Evolutionary conservation across 2,113 vertebrate genomes (phyloP).

Genomic region (Tragelaphus imberbis): DNA sequence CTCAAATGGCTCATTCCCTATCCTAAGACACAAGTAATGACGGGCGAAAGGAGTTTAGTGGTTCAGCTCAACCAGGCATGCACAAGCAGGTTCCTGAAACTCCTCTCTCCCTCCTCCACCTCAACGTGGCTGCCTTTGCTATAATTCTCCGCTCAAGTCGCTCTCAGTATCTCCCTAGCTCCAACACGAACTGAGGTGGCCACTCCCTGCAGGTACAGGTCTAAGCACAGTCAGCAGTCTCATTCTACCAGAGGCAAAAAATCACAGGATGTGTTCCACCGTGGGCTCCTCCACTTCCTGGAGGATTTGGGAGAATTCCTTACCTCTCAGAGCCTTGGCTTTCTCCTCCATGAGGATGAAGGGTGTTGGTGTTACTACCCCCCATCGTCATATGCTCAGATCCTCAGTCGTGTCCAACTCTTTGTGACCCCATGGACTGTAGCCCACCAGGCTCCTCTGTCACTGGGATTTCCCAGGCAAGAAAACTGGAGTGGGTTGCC

Average conservation of each 20-base stretch:
- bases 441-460: not conserved
- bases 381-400: not conserved
- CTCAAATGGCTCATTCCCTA: not conserved
- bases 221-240: not conserved
- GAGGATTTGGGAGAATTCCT: not conserved
- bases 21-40: not conserved
- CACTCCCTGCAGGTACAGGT: not conserved
- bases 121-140: not conserved
- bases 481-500: not conserved
- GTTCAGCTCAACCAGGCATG: not conserved
- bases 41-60: not conserved
- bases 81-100: not conserved
- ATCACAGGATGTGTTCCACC: rapidly evolving
- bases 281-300: not conserved
- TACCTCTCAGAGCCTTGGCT: not conserved
- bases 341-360: not conserved
- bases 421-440: not conserved
- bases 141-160: not conserved
- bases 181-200: not conserved
- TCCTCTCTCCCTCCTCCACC: not conserved
- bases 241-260: not conserved
- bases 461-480: not conserved
- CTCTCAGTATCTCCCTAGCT: rapidly evolving
- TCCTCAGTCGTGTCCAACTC: not conserved
- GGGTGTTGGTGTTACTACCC: rapidly evolving